Evolutionary conservation across 1,140 invertebrate genomes (phyloP), one percentile per base, ranked within the genome.

Genomic region (Linepithema humile): DNA sequence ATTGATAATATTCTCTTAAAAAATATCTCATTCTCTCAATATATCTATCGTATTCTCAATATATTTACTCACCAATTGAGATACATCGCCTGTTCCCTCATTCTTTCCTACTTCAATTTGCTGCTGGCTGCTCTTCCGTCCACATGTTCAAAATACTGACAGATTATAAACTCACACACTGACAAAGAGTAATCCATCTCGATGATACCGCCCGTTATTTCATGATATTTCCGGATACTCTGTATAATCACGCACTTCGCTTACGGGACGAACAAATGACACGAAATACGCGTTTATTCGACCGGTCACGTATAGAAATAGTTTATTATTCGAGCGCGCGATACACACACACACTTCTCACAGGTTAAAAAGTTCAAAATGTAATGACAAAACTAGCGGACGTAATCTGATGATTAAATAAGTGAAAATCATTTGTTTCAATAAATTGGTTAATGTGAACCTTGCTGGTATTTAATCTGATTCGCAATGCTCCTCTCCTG

Each of bases 151-250:
- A 9, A 26, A 43, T 50, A 4, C n/a, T n/a, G 55, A 48, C n/a
- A 29, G 45, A 26, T 32, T 32, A 29, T 26, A 29, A 45, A 32
- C n/a, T 3, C 38, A n/a, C 57, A 23, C 57, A 59, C 48, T n/a
- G n/a, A n/a, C n/a, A n/a, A n/a, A n/a, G n/a, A 67, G 15, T 53
- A 65, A 78, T 80, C 20, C 20, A 12, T 32, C 48, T 17, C 35
- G 20, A 55, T 32, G 12, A 35, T 43, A 23, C 23, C 70, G 26
- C n/a, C 23, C 40, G 73, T 77, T 77, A 65, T 26, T 77, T 65
- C 23, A 65, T n/a, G 26, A n/a, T 40, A 64, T 38, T 64, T 40
- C 17, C 75, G 48, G 1, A 23, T 6, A 29, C 17, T 48, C 1
- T 29, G 15, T n/a, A n/a, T 10, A 10, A 26, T 17, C 4, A 3